phyloP scores from a whole-genome alignment of 2,888 invertebrate species.

The Tetragonisca angustula region DNA sequence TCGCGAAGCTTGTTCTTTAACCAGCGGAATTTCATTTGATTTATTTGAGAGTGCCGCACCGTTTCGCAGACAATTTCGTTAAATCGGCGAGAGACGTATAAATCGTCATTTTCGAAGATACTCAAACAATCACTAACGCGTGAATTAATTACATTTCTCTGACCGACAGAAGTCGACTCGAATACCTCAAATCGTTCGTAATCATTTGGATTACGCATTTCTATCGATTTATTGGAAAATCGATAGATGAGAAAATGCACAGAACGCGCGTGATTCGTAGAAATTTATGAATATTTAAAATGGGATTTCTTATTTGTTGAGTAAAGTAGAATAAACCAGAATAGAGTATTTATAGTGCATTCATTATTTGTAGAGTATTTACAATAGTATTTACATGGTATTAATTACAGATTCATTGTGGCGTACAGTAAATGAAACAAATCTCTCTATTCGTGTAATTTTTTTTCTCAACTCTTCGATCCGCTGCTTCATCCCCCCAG shows the following conservation, averaged over 20 bases:
- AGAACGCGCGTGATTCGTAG: no score
- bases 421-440: no score
- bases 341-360: no score
- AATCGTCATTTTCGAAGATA: background rate
- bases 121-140: background rate
- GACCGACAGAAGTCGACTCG: background rate
- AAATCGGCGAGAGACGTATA: background rate
- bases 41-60: background rate
- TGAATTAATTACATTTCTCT: background rate
- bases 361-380: no score
- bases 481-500: background rate
- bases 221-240: no score
- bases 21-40: conserved; percentile 20
- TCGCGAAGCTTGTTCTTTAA: background rate
- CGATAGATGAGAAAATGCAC: no score
- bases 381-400: no score
- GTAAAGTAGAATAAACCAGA: no score
- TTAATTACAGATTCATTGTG: no score
- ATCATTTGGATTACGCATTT: background rate
- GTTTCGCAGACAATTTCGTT: background rate
- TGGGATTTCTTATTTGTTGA: no score
- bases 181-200: background rate
- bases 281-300: no score
- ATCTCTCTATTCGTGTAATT: background rate
- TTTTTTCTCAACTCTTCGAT: background rate